Conservation (phyloP, 2,888 invertebrate genomes). For the Diploptera punctata region DNA sequence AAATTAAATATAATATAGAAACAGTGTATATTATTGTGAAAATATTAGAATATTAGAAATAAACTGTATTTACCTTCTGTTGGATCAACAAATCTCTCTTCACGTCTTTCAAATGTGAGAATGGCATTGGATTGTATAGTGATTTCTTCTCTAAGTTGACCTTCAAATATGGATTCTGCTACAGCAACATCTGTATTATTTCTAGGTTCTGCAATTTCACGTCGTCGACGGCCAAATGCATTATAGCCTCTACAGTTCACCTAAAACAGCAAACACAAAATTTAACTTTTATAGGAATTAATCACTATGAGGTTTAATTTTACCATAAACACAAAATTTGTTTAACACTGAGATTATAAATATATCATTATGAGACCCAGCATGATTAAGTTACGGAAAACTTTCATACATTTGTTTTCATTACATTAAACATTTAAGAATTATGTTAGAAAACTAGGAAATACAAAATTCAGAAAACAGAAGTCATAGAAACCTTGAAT, state of each 20-base stretch:
- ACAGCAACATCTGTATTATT: slow-evolving; percentile 66
- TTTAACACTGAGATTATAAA: too few relatives aligned
- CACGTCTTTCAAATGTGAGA: slow-evolving; percentile 85
- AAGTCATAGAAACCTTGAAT: too few relatives aligned
- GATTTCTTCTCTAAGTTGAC: slow-evolving; percentile 90
- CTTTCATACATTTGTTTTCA: too few relatives aligned
- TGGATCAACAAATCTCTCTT: slow-evolving; percentile 78
- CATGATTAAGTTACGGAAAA: too few relatives aligned
- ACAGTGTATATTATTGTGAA: too few relatives aligned
- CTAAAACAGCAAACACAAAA: slow-evolving; percentile 54
- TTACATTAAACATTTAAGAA: background rate
- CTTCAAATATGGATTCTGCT: slow-evolving; percentile 67
- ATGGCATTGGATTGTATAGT: slow-evolving; percentile 92
- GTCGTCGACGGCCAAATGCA: slow-evolving; percentile 83
- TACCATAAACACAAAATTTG: too few relatives aligned
- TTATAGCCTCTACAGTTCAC: slow-evolving; percentile 92
- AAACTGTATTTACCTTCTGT: slow-evolving; percentile 78
- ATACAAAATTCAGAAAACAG: too few relatives aligned
- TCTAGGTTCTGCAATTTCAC: slow-evolving; percentile 52
- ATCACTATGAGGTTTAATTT: too few relatives aligned
- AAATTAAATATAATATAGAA: too few relatives aligned
- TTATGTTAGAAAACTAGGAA: background rate
- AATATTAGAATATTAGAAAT: too few relatives aligned
- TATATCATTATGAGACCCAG: too few relatives aligned
- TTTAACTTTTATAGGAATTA: too few relatives aligned